These are phyloP conservation scores for Arremon brunneinucha DNA, from an alignment of 2,797 vertebrate genomes.

Conservation along the genomic window DNA sequence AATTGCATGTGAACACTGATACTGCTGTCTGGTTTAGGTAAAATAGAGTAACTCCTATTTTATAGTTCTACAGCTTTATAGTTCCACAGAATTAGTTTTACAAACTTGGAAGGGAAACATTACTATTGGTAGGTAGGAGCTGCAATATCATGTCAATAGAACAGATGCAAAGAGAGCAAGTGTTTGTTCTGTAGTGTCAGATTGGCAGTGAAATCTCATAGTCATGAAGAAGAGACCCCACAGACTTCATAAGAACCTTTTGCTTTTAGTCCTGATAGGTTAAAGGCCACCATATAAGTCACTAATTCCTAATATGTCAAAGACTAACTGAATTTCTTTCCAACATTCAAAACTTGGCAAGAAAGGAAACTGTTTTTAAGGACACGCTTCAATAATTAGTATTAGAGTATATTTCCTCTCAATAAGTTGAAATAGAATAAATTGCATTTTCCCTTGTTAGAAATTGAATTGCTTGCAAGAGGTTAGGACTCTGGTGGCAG, in stretches of 20 bases:
- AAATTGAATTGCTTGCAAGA: slow-evolving; percentile 52
- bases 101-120: neutral
- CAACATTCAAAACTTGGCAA: slow-evolving; percentile 38
- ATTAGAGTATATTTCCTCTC: slow-evolving; percentile 55
- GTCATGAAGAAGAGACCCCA: neutral
- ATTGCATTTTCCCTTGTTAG: slow-evolving; percentile 47
- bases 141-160: neutral
- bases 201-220: neutral
- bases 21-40: neutral
- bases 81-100: neutral
- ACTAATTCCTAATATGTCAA: slow-evolving; percentile 38
- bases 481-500: neutral
- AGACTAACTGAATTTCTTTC: slow-evolving; percentile 53
- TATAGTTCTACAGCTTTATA: neutral
- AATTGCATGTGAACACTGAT: neutral
- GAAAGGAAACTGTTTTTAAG: slow-evolving; percentile 52
- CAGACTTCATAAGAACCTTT: neutral
- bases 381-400: slow-evolving; percentile 62
- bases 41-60: neutral
- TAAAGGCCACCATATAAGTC: neutral
- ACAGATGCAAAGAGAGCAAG: neutral
- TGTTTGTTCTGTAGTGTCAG: neutral
- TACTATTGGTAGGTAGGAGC: neutral
- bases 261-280: neutral
- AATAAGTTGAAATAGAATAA: slow-evolving; percentile 65